Percentiles rank a stretch among this genome's conserved stretches.
Evolutionary conservation across 92 coral and sea anemone genomes (phyloP).

Genomic region (Heliopora coerulea): DNA sequence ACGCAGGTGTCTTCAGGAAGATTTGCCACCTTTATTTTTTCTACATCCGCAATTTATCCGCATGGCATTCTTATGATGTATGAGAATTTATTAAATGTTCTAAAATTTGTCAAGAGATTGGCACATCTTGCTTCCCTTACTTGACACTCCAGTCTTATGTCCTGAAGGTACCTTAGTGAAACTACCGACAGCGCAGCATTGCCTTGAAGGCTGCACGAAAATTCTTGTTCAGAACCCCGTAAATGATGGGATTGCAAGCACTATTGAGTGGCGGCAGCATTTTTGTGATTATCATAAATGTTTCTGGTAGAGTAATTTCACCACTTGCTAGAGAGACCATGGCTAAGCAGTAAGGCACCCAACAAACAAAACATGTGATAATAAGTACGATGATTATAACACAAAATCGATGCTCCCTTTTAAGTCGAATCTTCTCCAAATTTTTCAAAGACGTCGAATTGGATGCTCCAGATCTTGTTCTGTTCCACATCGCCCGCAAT

Average conservation of each 20-base stretch:
- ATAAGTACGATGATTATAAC: not conserved
- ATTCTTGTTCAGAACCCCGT: slow-evolving; percentile 24
- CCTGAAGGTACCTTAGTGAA: no score
- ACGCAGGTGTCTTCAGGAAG: no score
- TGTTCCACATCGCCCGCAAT: not conserved
- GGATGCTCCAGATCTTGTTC: not conserved
- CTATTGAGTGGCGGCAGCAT: not conserved
- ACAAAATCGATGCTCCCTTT: not conserved
- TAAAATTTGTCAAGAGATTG: no score
- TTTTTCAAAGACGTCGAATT: not conserved
- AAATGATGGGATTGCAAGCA: slow-evolving; percentile 12
- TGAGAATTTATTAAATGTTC: no score
- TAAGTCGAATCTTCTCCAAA: not conserved
- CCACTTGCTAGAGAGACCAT: not conserved
- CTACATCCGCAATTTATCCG: no score
- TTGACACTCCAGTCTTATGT: no score
- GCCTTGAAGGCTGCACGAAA: slow-evolving; percentile 5
- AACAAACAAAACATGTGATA: not conserved
- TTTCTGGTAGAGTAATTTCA: not conserved
- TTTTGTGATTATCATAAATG: not conserved
- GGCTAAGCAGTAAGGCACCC: slow-evolving; percentile 9
- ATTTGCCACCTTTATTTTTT: no score
- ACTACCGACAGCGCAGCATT: not conserved
- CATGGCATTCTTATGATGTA: no score
- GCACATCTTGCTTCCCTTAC: no score